phyloP scores from a whole-genome alignment of 2,113 vertebrate genomes.

The Pogonocichla stellata region DNA sequence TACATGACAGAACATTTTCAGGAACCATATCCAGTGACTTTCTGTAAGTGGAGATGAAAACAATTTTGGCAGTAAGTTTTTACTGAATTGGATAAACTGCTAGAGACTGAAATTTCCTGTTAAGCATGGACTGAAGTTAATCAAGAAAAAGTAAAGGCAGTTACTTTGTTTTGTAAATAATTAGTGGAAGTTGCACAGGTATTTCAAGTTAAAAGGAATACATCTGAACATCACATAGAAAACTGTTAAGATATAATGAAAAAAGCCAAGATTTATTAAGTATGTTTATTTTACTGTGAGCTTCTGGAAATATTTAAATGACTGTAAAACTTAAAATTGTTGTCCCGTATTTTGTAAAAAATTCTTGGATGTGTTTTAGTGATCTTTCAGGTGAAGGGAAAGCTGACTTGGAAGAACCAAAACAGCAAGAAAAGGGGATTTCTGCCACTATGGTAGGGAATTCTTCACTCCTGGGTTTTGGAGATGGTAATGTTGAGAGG shows the following conservation, averaged over 20 bases:
- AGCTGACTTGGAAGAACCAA: background rate
- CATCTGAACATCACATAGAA: background rate
- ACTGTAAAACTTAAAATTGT: background rate
- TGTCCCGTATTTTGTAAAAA: background rate
- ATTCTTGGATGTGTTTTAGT: background rate
- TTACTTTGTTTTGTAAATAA: background rate
- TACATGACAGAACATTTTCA: background rate
- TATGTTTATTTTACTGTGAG: background rate
- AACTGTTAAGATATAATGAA: background rate
- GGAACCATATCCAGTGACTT: background rate
- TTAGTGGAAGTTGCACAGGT: background rate
- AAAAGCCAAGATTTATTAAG: background rate
- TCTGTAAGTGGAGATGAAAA: background rate
- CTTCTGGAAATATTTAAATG: background rate
- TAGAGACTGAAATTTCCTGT: background rate
- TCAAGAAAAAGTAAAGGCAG: background rate
- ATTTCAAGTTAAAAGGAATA: background rate
- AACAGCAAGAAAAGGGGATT: background rate
- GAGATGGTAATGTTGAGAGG: background rate
- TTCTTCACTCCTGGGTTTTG: background rate
- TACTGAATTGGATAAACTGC: background rate
- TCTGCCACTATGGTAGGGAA: background rate
- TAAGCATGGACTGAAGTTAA: background rate
- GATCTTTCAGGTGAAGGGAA: slow-evolving; percentile 1
- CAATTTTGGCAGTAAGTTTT: background rate